Evolutionary conservation across 2,113 vertebrate species (phyloP), one percentile per base, ranked within the genome.

Genomic region (Tychaedon coryphoeus): DNA sequence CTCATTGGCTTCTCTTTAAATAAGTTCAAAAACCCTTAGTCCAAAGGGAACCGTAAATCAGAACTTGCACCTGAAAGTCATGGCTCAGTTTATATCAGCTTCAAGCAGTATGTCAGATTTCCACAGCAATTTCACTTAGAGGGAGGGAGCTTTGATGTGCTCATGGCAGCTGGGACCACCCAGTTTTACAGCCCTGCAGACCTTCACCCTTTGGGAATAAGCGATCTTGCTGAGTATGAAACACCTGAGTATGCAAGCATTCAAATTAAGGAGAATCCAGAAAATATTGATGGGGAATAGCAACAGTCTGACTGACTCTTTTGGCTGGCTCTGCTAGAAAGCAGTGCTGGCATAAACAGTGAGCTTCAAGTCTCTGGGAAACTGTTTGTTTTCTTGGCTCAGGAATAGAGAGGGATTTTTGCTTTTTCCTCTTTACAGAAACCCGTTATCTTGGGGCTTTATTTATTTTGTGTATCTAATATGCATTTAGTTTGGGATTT

Each of bases 251-350:
- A 40, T 14, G 18, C 8, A 64, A 12, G 25, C 25, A 40, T 58
- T 90, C 86, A 81, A 88, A 93, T 82, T 50, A 90, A 76, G 70
- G 16, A 86, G n/a, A 93, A 95, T 43, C 24, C 34, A 86, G 54
- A 89, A 85, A 53, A n/a, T 23, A 54, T 24, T 4, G 2, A 14
- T 33, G 13, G 20, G n/a, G 7, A 89, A 60, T 53, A 65, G 65
- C 42, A 77, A 45, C 25, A 56, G 24, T 50, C 36, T 75, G 24
- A 86, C 36, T 28, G n/a, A 69, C 50, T 22, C 33, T 92, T 25
- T 72, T 69, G 50, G 15, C 67, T 79, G 62, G 20, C 73, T 74
- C 28, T 15, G 42, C 47, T 77, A 70, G n/a, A 88, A 85, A 67
- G 70, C 82, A 75, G 29, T 8, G 22, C 51, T 48, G 26, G 50